Percentiles rank a stretch among this genome's conserved stretches.
phyloP scores from a whole-genome alignment of 2,797 vertebrate species.

The Paratrypauchen microcephalus region DNA sequence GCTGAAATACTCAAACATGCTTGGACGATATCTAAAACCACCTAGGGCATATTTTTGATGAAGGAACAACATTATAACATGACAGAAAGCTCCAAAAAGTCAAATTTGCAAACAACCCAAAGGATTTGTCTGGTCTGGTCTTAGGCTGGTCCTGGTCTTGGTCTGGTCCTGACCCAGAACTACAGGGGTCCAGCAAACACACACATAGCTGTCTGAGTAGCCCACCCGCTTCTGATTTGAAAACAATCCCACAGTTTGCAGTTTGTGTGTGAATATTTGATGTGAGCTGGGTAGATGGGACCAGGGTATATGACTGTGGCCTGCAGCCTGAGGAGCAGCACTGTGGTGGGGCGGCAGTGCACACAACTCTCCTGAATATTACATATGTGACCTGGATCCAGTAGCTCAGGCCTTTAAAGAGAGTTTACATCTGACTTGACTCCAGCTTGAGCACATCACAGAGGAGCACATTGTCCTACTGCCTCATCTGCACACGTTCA shows the following conservation, averaged over 20 bases:
- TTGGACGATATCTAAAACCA: too few species aligned
- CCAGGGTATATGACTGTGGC: constrained; percentile 70
- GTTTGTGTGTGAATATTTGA: constrained; percentile 70
- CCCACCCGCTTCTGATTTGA: constrained; percentile 51
- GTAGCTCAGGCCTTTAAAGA: constrained; percentile 59
- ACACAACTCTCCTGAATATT: constrained; percentile 68
- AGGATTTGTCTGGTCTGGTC: too few species aligned
- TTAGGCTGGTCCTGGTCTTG: too few species aligned
- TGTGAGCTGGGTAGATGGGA: constrained; percentile 53
- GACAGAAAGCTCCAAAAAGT: too few species aligned
- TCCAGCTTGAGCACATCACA: constrained; percentile 17
- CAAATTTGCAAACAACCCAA: too few species aligned
- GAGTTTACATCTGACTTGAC: constrained; percentile 60
- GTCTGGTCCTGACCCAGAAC: too few species aligned
- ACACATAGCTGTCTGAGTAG: too few species aligned
- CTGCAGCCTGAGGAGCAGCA: constrained; percentile 24
- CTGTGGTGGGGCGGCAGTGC: background rate
- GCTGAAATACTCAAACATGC: too few species aligned
- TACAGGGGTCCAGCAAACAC: too few species aligned
- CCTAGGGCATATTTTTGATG: too few species aligned
- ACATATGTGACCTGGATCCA: constrained; percentile 62
- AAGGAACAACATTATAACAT: too few species aligned
- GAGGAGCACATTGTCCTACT: background rate
- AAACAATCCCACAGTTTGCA: constrained; percentile 73
- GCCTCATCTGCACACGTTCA: background rate